phyloP scores from a whole-genome alignment of 2,113 vertebrate genomes.

The Heterochromis multidens region DNA sequence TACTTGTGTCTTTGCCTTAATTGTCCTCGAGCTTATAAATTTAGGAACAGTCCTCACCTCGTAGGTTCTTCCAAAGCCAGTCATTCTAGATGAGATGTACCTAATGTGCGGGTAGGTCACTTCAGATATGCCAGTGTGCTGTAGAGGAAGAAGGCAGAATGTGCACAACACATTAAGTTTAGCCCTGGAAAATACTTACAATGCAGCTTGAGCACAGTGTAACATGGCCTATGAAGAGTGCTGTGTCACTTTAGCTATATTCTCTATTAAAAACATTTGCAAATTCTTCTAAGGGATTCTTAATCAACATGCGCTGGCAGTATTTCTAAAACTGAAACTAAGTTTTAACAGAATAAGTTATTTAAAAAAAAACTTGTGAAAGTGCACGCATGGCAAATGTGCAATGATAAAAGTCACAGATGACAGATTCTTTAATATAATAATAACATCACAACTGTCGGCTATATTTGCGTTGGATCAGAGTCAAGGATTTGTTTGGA shows the following conservation, averaged over 20 bases:
- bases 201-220: not conserved
- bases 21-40: not conserved
- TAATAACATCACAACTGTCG: not conserved
- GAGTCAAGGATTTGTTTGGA: constrained; percentile 27
- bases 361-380: not conserved
- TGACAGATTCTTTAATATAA: not conserved
- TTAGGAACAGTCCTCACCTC: constrained; percentile 79
- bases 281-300: not conserved
- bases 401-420: constrained; percentile 5
- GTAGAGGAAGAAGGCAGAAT: not conserved
- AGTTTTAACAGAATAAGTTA: not conserved
- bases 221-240: not conserved
- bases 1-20: not conserved
- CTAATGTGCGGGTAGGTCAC: constrained; percentile 96
- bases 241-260: not conserved
- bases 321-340: not conserved
- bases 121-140: constrained; percentile 82
- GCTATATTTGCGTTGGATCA: not conserved
- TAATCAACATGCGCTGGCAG: not conserved
- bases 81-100: constrained; percentile 99
- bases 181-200: not conserved
- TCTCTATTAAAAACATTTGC: not conserved
- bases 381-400: not conserved
- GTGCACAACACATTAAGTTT: not conserved
- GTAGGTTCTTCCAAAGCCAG: constrained; percentile 90